Evolutionary conservation across 1,140 invertebrate species (phyloP).

Genomic region (Sitodiplosis mosellana): DNA sequence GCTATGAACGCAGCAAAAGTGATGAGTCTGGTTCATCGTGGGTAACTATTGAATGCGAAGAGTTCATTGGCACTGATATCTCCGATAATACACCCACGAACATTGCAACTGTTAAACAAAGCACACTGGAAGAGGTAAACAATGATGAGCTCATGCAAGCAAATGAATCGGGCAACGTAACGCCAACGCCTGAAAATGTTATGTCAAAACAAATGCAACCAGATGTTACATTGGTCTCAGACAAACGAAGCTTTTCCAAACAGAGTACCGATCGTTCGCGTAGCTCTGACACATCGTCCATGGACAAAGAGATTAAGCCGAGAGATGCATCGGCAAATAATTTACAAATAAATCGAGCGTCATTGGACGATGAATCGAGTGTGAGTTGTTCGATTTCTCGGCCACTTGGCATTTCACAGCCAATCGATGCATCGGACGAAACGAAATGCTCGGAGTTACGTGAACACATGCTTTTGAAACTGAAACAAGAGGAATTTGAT

Average conservation of each 20-base stretch:
- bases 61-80: constrained; percentile 32
- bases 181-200: constrained; percentile 20
- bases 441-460: constrained; percentile 19
- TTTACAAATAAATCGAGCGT: constrained; percentile 34
- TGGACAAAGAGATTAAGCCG: constrained; percentile 36
- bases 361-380: constrained; percentile 55
- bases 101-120: constrained; percentile 19
- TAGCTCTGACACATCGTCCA: constrained; percentile 37
- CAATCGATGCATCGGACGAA: constrained; percentile 38
- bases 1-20: constrained; percentile 24
- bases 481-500: constrained; percentile 18
- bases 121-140: constrained; percentile 16
- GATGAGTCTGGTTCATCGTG: constrained; percentile 38
- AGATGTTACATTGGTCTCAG: no score
- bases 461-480: constrained; percentile 7
- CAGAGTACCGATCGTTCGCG: constrained; percentile 40
- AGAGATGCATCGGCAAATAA: constrained; percentile 14
- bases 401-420: constrained; percentile 54
- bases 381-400: constrained; percentile 59
- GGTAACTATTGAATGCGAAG: constrained; percentile 40
- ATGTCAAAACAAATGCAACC: constrained; percentile 8
- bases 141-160: constrained; percentile 15
- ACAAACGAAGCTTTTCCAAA: constrained; percentile 30
- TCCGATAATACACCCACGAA: constrained; percentile 19
- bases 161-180: constrained; percentile 16